A percentile compares a stretch with the other conserved stretches of the same genome.
These are phyloP conservation scores for Coptodon rendalli DNA, from an alignment of 2,113 vertebrate species.

Conservation along the genomic window DNA sequence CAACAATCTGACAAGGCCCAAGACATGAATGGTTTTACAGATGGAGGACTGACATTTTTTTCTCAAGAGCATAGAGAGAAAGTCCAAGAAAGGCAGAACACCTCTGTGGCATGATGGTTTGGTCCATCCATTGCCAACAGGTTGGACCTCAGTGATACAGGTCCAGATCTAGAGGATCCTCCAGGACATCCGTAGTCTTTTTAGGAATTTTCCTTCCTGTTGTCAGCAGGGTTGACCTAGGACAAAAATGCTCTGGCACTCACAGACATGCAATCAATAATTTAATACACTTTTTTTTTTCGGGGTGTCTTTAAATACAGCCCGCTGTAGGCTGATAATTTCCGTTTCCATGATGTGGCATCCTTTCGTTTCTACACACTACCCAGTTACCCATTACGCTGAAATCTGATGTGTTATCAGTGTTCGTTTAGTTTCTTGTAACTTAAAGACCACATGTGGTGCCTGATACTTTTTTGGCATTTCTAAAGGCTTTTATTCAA, in stretches of 20 bases:
- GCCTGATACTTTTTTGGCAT: background rate
- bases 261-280: background rate
- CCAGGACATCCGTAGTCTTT: rapidly evolving
- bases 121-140: background rate
- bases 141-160: background rate
- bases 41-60: background rate
- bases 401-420: background rate
- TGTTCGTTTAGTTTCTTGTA: background rate
- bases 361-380: background rate
- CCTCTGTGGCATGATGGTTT: rapidly evolving
- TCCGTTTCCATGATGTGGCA: background rate
- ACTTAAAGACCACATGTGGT: background rate
- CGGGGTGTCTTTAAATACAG: rapidly evolving
- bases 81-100: background rate
- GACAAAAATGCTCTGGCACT: background rate
- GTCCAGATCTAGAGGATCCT: background rate
- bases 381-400: background rate
- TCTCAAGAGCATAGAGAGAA: background rate
- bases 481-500: background rate
- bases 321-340: background rate
- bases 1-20: background rate
- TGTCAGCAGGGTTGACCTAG: background rate
- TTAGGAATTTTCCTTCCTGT: background rate
- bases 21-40: background rate
- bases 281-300: background rate